A percentile compares a stretch with the other conserved stretches of the same genome.
Conservation (phyloP, 1,140 invertebrate genomes). For the Drepana arcuata region DNA sequence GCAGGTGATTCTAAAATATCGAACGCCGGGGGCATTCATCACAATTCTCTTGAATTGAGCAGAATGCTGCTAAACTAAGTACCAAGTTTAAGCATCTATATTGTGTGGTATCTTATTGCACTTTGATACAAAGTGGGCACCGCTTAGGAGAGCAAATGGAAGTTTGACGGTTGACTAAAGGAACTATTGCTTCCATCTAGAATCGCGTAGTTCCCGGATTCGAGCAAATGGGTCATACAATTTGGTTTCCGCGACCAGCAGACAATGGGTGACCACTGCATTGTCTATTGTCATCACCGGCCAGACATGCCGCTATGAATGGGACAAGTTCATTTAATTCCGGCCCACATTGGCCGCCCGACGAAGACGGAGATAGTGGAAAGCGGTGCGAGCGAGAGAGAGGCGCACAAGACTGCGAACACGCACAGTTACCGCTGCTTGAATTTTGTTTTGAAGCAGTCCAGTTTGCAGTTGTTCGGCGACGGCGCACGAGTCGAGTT, state of each 20-base stretch:
- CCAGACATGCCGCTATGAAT: conserved; percentile 54
- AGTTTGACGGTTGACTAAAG: too few species aligned
- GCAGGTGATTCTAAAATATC: too few species aligned
- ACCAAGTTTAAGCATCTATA: too few species aligned
- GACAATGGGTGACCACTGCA: conserved; percentile 31
- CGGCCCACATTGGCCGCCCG: conserved; percentile 24
- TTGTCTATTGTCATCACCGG: conserved; percentile 34
- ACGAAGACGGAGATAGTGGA: conserved; percentile 11
- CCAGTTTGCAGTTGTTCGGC: conserved; percentile 36
- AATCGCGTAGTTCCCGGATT: conserved; percentile 22
- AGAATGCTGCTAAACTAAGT: too few species aligned
- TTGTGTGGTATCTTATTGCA: too few species aligned
- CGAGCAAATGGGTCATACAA: conserved; percentile 23
- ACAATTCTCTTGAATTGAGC: too few species aligned
- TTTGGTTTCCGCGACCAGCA: conserved; percentile 24
- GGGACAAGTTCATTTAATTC: conserved; percentile 41
- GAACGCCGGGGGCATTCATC: too few species aligned
- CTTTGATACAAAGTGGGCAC: too few species aligned
- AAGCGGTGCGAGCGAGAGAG: conserved; percentile 18
- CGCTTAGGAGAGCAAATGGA: too few species aligned
- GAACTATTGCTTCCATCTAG: conserved; percentile 12
- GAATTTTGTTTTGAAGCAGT: conserved; percentile 54
- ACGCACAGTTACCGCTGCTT: conserved; percentile 37
- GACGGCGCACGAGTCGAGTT: conserved; percentile 38
- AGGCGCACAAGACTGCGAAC: conserved; percentile 42